phyloP scores from a whole-genome alignment of 2,888 invertebrate species.

The Sisyra nigra region DNA sequence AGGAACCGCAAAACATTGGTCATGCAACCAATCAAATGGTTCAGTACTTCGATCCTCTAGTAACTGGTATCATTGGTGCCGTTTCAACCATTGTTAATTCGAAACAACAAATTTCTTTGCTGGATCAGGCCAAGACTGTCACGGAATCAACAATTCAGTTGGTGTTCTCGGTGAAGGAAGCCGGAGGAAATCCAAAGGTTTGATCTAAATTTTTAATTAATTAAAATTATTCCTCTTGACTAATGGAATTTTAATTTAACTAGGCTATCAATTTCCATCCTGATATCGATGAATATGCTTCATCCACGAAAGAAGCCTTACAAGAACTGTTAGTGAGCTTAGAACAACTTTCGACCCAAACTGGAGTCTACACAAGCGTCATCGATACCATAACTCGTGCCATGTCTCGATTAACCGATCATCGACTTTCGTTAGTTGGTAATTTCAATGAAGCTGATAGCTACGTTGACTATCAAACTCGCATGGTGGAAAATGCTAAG shows the following conservation, averaged over 20 bases:
- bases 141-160: slow-evolving; percentile 83
- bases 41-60: slow-evolving; percentile 73
- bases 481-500: slow-evolving; percentile 90
- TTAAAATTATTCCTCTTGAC: no score
- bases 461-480: slow-evolving; percentile 92
- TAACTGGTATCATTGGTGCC: slow-evolving; percentile 69
- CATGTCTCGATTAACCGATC: slow-evolving; percentile 65
- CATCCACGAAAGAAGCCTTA: slow-evolving; percentile 62
- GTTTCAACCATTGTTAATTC: slow-evolving; percentile 81
- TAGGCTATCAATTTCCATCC: slow-evolving; percentile 58
- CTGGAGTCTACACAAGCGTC: slow-evolving; percentile 77
- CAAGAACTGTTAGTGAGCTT: slow-evolving; percentile 65
- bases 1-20: slow-evolving; percentile 85
- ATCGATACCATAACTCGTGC: slow-evolving; percentile 83
- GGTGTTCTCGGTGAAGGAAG: slow-evolving; percentile 68
- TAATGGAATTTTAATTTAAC: no score
- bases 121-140: slow-evolving; percentile 89
- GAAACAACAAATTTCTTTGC: slow-evolving; percentile 65
- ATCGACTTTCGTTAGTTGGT: slow-evolving; percentile 55
- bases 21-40: slow-evolving; percentile 66
- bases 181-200: slow-evolving; percentile 81
- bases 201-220: no score
- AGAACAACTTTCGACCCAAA: slow-evolving; percentile 69
- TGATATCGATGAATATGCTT: slow-evolving; percentile 67
- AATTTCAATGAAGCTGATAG: slow-evolving; percentile 46